phyloP scores from a whole-genome alignment of 2,888 invertebrate genomes.

The Meandrusa payeni region DNA sequence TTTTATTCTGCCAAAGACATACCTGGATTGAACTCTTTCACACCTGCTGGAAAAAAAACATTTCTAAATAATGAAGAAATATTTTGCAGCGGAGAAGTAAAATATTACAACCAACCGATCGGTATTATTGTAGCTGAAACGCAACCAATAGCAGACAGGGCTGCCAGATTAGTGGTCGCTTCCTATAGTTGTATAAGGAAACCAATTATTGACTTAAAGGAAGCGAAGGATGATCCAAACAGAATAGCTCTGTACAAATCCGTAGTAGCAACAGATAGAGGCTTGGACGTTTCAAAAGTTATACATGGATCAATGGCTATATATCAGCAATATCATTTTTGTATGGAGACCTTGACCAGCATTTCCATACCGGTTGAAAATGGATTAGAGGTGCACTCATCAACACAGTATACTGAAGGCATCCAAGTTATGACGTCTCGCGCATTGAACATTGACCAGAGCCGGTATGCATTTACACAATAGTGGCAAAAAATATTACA shows the following conservation, averaged over 20 bases:
- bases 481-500: too few species aligned
- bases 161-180: constrained; percentile 76
- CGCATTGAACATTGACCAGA: constrained; percentile 72
- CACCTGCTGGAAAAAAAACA: constrained; percentile 35
- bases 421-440: constrained; percentile 71
- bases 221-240: constrained; percentile 38
- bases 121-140: constrained; percentile 83
- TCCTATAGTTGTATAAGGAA: constrained; percentile 60
- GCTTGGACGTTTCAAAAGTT: constrained; percentile 39
- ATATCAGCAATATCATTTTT: constrained; percentile 83
- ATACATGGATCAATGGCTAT: constrained; percentile 44
- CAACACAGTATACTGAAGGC: constrained; percentile 78
- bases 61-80: constrained; percentile 54
- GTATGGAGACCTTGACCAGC: constrained; percentile 83
- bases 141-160: constrained; percentile 70
- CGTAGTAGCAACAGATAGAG: constrained; percentile 35
- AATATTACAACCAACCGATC: constrained; percentile 83
- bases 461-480: constrained; percentile 70
- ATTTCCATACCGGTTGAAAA: constrained; percentile 83
- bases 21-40: constrained; percentile 82
- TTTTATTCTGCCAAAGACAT: constrained; percentile 84
- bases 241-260: constrained; percentile 33
- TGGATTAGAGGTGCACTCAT: constrained; percentile 79
- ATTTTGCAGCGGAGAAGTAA: constrained; percentile 72
- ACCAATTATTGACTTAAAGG: constrained; percentile 43